phyloP scores from a whole-genome alignment of 2,113 vertebrate species.

The Mirounga angustirostris region DNA sequence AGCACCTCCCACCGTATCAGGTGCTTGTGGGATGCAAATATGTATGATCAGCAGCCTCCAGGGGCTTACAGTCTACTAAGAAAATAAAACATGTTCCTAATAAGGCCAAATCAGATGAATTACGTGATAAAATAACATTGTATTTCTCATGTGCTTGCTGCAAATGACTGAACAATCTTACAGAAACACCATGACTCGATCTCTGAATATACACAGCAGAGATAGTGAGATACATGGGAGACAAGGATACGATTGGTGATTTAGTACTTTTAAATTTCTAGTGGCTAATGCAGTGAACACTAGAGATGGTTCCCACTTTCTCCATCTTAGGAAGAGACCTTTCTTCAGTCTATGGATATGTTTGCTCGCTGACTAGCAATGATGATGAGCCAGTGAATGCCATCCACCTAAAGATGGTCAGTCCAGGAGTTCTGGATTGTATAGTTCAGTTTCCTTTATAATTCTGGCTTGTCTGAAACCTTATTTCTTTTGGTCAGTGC shows the following conservation, averaged over 20 bases:
- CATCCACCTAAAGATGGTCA: not conserved
- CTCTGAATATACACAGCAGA: not conserved
- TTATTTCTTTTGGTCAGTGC: slow-evolving; percentile 19
- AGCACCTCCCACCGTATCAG: not conserved
- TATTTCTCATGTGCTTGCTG: not conserved
- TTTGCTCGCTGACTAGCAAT: not conserved
- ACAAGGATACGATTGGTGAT: not conserved
- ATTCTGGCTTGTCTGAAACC: not conserved
- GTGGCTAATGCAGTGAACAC: not conserved
- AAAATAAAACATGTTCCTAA: not conserved
- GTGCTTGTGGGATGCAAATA: not conserved
- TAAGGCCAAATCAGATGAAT: not conserved
- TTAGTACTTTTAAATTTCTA: not conserved
- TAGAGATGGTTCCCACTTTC: not conserved
- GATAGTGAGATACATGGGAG: not conserved
- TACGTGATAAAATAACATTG: not conserved
- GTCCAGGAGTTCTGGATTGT: not conserved
- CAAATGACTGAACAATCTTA: not conserved
- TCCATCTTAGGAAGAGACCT: not conserved
- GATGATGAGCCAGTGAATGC: not conserved
- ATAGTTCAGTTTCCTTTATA: not conserved
- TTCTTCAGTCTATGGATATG: not conserved
- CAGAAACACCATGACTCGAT: not conserved
- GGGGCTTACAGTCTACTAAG: not conserved
- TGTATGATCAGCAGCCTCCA: slow-evolving; percentile 5